These are phyloP conservation scores for Origma solitaria DNA, from an alignment of 2,113 vertebrate genomes.

Conservation along the genomic window DNA sequence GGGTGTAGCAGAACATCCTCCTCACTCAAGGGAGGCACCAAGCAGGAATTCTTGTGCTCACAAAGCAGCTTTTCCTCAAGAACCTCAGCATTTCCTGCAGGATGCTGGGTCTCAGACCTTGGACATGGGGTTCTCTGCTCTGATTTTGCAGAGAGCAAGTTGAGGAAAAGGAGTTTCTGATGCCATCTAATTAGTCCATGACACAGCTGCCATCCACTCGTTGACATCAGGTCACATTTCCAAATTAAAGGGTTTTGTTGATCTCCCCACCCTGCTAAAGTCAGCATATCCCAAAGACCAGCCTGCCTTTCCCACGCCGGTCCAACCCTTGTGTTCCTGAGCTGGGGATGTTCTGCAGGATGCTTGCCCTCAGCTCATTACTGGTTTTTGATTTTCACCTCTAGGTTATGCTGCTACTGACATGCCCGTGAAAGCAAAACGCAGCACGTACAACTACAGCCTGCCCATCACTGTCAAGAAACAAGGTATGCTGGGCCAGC, in stretches of 20 bases:
- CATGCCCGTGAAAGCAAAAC: slow-evolving; percentile 91
- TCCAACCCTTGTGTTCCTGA: background rate
- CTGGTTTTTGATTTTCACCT: background rate
- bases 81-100: background rate
- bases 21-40: background rate
- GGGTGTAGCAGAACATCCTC: background rate
- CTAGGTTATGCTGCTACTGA: slow-evolving; percentile 81
- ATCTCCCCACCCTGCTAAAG: background rate
- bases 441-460: slow-evolving; percentile 90
- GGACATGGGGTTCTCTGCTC: background rate
- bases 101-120: background rate
- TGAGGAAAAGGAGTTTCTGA: background rate
- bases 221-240: background rate
- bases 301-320: background rate
- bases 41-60: background rate
- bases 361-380: background rate
- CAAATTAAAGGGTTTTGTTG: background rate
- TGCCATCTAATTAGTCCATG: background rate
- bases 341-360: background rate
- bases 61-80: background rate
- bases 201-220: background rate
- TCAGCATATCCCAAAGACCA: background rate
- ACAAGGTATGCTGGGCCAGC: slow-evolving; percentile 69
- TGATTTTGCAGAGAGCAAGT: background rate
- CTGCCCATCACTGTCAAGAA: slow-evolving; percentile 91